Conservation (phyloP, 2,888 invertebrate genomes). For the Macaria liturata region DNA sequence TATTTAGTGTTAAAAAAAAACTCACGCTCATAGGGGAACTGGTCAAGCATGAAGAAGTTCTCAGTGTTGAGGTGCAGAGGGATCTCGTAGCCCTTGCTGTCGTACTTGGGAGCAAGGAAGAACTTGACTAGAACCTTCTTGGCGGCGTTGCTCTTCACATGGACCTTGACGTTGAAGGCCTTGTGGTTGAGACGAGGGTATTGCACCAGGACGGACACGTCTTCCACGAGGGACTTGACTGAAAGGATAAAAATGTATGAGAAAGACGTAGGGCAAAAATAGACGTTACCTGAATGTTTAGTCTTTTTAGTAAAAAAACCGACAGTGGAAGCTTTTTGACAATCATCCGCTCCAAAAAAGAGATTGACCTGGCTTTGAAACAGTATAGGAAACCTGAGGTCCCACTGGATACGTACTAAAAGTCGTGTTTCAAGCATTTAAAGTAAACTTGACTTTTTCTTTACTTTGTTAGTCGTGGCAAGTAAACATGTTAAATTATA, state of each 20-base stretch:
- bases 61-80: constrained; percentile 78
- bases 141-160: constrained; percentile 81
- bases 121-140: constrained; percentile 82
- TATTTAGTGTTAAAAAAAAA: too few species aligned
- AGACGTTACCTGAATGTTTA: neutral
- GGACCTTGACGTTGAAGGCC: constrained; percentile 84
- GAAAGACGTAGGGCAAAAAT: too few species aligned
- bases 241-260: constrained; percentile 16
- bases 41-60: constrained; percentile 84
- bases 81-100: constrained; percentile 77
- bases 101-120: constrained; percentile 88
- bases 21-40: constrained; percentile 79
- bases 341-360: too few species aligned
- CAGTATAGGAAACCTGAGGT: too few species aligned
- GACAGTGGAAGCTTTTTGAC: too few species aligned
- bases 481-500: too few species aligned
- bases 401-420: too few species aligned
- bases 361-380: too few species aligned
- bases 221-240: constrained; percentile 54
- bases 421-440: too few species aligned
- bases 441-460: too few species aligned
- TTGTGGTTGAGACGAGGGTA: constrained; percentile 88
- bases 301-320: too few species aligned
- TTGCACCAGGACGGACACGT: constrained; percentile 80
- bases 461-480: too few species aligned